phyloP scores from a whole-genome alignment of 2,113 vertebrate species.

The Xiphophorus maculatus region DNA sequence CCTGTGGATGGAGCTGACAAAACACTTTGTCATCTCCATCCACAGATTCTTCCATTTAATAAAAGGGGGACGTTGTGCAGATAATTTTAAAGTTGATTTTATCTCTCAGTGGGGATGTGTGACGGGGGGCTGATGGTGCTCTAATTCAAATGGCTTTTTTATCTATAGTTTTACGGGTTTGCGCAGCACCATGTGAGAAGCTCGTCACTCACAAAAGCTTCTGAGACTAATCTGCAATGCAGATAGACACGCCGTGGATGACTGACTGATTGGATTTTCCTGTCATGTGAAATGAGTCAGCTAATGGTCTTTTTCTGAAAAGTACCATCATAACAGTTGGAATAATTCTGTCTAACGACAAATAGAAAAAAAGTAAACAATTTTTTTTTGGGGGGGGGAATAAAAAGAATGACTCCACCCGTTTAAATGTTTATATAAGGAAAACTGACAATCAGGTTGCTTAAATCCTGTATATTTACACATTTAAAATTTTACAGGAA shows the following conservation, averaged over 20 bases:
- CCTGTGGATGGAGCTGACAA: slow-evolving; percentile 45
- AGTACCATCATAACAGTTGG: too few relatives aligned
- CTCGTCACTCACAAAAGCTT: slow-evolving; percentile 22
- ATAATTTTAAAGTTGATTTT: background rate
- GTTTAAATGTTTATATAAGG: too few relatives aligned
- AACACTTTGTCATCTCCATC: slow-evolving; percentile 59
- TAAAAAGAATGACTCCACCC: too few relatives aligned
- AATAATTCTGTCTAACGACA: too few relatives aligned
- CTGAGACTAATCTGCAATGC: slow-evolving; percentile 20
- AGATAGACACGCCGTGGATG: slow-evolving; percentile 8
- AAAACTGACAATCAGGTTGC: background rate
- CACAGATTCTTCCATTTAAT: slow-evolving; percentile 47
- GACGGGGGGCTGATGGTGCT: too few relatives aligned
- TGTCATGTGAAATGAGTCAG: slow-evolving; percentile 33
- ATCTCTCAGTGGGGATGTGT: background rate
- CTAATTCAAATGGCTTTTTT: too few relatives aligned
- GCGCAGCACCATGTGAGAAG: background rate
- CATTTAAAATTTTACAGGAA: background rate
- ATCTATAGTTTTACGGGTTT: too few relatives aligned
- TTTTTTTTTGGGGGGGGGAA: too few relatives aligned
- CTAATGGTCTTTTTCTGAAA: background rate
- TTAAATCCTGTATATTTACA: background rate
- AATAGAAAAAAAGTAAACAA: too few relatives aligned
- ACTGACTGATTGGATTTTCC: slow-evolving; percentile 10
- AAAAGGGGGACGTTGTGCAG: background rate